Base-by-base conservation (phyloP, 2,113 vertebrate species). In the Microtus oregoni region DNA sequence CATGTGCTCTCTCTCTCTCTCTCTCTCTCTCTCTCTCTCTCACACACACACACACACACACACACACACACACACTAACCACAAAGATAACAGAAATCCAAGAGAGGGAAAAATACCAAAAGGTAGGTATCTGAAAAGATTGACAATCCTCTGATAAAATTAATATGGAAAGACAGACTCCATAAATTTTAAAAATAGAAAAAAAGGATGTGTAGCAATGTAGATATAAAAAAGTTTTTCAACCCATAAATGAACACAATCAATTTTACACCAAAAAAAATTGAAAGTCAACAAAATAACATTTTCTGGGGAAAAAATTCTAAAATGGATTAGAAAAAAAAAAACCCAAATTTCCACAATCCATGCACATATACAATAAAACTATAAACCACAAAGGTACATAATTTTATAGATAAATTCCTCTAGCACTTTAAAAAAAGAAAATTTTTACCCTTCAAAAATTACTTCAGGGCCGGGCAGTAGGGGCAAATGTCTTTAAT, bases 211-310 rank as follows among this genome's bases (percentile, higher is more conserved):
- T 41, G 30, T 47, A 92, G 73, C 61, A 41, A 89, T 26, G 55
- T 5, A 28, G 3, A 67, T 4, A 93, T 24, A 20, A 41, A 35
- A 76, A 24, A 77, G 35, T 72, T 93, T 90, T 90, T 38, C 7
- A 76, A 92, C 72, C 58, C 12, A 89, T n/a, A 15, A 90, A 26
- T 89, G 17, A 89, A 63, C 89, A 92, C 32, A 67, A 96, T 52
- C 15, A 91, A 85, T 65, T 83, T 65, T 65, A 30, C 7, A 83
- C n/a, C 70, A 88, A 91, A 89, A 93, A 91, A 81, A 55, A 55
- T 91, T 95, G 5, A 94, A 93, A 95, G 50, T 2, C 50, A 90
- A 93, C 19, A 93, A 94, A 95, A 87, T 87, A 35, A 86, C 2
- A 87, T 83, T 89, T 95, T 75, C 83, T 92, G 28, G 44, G 90